A percentile compares a stretch with the other conserved stretches of the same genome.
Evolutionary conservation across 2,797 vertebrate genomes (phyloP).

Genomic region (Enteromius viviparus): DNA sequence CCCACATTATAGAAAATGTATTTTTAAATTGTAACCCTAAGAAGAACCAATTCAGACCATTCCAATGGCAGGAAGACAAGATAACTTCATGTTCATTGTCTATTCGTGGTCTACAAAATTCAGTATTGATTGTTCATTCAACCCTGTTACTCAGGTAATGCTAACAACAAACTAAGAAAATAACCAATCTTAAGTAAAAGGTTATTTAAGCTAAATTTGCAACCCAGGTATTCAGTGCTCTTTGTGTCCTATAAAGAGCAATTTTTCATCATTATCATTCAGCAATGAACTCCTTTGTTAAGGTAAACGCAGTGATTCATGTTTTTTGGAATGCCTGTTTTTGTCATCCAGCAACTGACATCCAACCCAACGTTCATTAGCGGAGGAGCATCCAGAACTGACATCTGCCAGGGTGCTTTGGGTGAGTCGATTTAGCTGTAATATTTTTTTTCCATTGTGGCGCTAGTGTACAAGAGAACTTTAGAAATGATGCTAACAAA

Average conservation of each 20-base stretch:
- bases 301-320: constrained; percentile 1
- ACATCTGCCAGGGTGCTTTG: constrained; percentile 89
- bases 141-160: not conserved
- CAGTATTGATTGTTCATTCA: not conserved
- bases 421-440: constrained; percentile 73
- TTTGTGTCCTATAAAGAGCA: not conserved
- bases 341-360: constrained; percentile 80
- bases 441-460: constrained; percentile 3
- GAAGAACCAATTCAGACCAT: not conserved
- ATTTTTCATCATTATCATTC: not conserved
- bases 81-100: not conserved
- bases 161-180: not conserved
- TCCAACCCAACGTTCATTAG: constrained; percentile 80
- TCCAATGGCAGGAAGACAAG: not conserved
- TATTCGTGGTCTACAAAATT: not conserved
- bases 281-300: not conserved
- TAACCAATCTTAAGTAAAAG: not conserved
- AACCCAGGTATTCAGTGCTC: not conserved
- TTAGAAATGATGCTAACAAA: constrained; percentile 9
- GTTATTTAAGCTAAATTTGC: not conserved
- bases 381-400: constrained; percentile 81
- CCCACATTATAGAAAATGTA: too few relatives aligned
- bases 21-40: not conserved
- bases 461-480: not conserved
- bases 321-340: constrained; percentile 25